Evolutionary conservation across 2,797 vertebrate genomes (phyloP), one percentile per base, ranked within the genome.

Genomic region (Phyllotis vaccarum): DNA sequence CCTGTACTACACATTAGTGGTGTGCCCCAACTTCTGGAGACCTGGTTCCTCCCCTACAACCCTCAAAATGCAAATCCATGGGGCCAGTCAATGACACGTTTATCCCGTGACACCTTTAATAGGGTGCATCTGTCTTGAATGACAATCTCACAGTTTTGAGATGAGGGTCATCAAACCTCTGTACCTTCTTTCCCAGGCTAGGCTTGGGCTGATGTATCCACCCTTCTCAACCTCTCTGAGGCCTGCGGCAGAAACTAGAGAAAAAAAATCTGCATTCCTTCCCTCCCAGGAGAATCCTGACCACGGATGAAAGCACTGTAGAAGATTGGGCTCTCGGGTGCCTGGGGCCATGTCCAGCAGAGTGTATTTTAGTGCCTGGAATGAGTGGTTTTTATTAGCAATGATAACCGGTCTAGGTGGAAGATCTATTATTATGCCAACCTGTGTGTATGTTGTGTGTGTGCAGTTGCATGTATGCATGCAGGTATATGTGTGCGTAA

Each of bases 171-270:
- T 7, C 1, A 0, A 0, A 9, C 46, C 12, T 43, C n/a, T 37
- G 34, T 1, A 0, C 6, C 5, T 17, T n/a, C n/a, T n/a, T n/a
- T 68, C 9, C 29, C 17, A 40, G 75, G 76, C 62, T 10, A 40
- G 64, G 64, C 76, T 52, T 3, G 6, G 68, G 80, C 40, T 66
- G 37, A 1, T 0, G 1, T 0, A 14, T 54, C 43, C 16, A 19
- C 11, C 29, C 21, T 12, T 27, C 24, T 17, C 58, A 29, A 11
- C 0, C 0, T 16, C 9, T 0, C 2, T 1, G 22, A 72, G 31
- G 14, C 2, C 56, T 11, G 10, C 21, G 68, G 43, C 31, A 34
- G 21, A 52, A 3, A 49, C 3, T 56, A 43, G 43, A 34, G 82
- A 21, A 66, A 34, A 68, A 16, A 40, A 2, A 29, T 56, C 66